phyloP scores from a whole-genome alignment of 2,113 vertebrate species.

The Apodemus speciosus region DNA sequence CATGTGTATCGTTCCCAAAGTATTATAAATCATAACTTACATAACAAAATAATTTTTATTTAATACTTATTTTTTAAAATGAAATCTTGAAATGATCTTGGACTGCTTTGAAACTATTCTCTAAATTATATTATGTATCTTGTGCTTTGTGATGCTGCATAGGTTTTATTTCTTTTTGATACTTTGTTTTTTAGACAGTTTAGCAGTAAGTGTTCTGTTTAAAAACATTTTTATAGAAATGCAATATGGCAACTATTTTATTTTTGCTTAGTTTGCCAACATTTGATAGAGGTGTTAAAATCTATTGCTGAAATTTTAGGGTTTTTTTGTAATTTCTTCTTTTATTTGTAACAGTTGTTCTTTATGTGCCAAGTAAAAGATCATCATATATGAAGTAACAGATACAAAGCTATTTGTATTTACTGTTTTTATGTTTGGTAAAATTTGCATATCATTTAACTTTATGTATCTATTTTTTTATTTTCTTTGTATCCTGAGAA shows the following conservation, averaged over 20 bases:
- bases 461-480: neutral
- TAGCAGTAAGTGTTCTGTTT: neutral
- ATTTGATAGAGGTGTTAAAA: slow-evolving; percentile 10
- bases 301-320: neutral
- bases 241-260: neutral
- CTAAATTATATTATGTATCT: neutral
- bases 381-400: neutral
- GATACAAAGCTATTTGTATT: neutral
- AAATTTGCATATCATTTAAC: neutral
- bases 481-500: neutral
- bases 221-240: slow-evolving; percentile 9
- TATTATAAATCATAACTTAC: neutral
- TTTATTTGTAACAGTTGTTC: slow-evolving; percentile 30
- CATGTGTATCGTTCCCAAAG: neutral
- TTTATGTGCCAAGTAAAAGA: neutral
- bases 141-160: neutral
- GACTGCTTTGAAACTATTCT: neutral
- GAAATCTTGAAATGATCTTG: neutral
- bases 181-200: neutral
- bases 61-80: neutral
- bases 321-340: neutral
- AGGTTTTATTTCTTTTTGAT: neutral
- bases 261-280: neutral
- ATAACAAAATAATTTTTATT: neutral
- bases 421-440: neutral